Percentiles rank a stretch among this genome's conserved stretches.
These are phyloP conservation scores for Grantiella picta DNA, from an alignment of 2,113 vertebrate genomes.

Conservation along the genomic window DNA sequence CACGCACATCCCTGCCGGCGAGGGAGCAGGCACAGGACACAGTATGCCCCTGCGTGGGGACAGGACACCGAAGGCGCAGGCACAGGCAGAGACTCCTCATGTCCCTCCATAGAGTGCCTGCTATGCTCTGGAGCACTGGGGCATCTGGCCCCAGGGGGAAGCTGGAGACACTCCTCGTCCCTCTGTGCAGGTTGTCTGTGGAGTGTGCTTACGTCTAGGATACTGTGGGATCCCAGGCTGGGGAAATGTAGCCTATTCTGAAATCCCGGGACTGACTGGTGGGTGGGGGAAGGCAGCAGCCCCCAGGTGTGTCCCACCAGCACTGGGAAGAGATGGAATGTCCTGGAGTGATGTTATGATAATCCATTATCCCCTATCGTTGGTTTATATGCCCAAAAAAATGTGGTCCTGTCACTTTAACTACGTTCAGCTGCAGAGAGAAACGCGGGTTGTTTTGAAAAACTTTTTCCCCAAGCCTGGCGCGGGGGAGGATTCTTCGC, in stretches of 20 bases:
- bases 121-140: neutral
- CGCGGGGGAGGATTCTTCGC: no score
- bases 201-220: rapidly evolving
- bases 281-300: neutral
- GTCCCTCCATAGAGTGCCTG: neutral
- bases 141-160: neutral
- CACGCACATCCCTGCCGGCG: neutral
- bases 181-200: neutral
- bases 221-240: neutral
- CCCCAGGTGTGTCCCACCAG: neutral
- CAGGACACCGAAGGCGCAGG: rapidly evolving
- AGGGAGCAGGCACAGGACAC: rapidly evolving
- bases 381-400: no score
- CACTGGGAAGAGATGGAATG: neutral
- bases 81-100: neutral
- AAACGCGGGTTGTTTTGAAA: no score
- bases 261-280: neutral
- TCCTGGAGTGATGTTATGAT: no score
- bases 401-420: no score
- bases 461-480: no score
- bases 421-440: no score
- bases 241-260: neutral
- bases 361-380: no score
- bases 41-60: neutral
- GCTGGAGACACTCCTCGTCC: rapidly evolving